Base-by-base conservation (phyloP, 2,113 vertebrate genomes). In the Rhodinocichla rosea region DNA sequence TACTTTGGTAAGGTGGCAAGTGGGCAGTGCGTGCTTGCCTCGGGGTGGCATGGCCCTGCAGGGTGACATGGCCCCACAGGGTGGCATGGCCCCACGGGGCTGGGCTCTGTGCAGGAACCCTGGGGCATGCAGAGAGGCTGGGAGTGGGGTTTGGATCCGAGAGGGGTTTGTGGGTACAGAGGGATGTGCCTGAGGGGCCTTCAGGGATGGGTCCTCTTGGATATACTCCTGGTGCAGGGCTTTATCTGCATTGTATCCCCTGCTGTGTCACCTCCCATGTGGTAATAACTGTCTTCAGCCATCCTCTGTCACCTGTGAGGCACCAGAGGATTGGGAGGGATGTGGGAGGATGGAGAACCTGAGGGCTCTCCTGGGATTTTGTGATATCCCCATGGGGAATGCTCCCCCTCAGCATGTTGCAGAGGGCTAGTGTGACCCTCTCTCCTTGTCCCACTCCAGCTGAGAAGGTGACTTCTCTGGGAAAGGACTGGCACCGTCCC, bases 401-500 rank as follows among this genome's bases (percentile, higher is more conserved):
- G 32, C 33, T 65, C 7, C 27, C 59, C 13, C 23, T 59, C 1
- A 2, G 37, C 24, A 7, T 1, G 28, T 35, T 30, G 32, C 28
- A 11, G 24, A 49, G n/a, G 23, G 19, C 42, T 4, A 7, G 13
- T 1, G 2, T 74, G 63, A 92, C 73, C 44, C 16, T 85, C 37
- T 16, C 44, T 60, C 37, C 75, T 86, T 90, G 91, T 83, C 95
- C 49, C 37, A 3, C 84, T 91, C 11, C 89, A 99, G 99, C 99
- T 0, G 99, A 99, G 98, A 99, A 99, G 98, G 99, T 99, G 98
- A 99, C 99, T 4, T 99, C 99, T 0, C 98, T 99, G 97, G 99
- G 99, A 45, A 99, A 99, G 90, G 99, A 99, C 98, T 99, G 99
- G 99, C 99, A 99, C 94, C 98, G 99, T 32, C 99, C 99, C 24